Percentiles rank a stretch among this genome's conserved stretches.
Conservation (phyloP, 2,888 invertebrate species). For the Galerucella nymphaeae region DNA sequence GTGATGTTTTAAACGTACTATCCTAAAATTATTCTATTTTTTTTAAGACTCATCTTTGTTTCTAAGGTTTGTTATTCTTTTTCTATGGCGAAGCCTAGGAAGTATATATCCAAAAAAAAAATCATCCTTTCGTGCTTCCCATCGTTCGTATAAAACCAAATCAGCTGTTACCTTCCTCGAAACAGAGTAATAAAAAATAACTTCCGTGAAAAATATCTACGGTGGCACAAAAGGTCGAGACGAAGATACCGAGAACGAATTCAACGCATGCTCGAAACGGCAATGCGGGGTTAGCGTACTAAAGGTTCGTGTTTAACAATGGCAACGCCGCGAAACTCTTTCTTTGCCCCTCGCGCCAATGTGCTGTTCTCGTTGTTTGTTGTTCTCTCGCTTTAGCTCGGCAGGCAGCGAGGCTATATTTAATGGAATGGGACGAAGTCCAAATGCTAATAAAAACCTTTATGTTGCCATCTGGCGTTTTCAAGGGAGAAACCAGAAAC, state of each 20-base stretch:
- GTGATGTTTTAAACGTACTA: neutral
- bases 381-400: constrained; percentile 20
- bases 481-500: constrained; percentile 18
- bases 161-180: neutral
- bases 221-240: constrained; percentile 41
- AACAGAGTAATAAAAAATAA: constrained; percentile 16
- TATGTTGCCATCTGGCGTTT: constrained; percentile 12
- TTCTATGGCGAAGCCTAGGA: constrained; percentile 6
- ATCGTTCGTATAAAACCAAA: neutral
- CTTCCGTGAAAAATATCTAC: constrained; percentile 45
- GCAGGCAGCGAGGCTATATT: constrained; percentile 19
- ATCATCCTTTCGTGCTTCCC: constrained; percentile 9
- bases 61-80: constrained; percentile 3
- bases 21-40: no score
- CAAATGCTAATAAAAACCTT: constrained; percentile 37
- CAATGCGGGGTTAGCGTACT: constrained; percentile 18
- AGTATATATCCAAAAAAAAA: neutral
- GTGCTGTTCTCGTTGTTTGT: constrained; percentile 11
- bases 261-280: constrained; percentile 35
- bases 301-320: constrained; percentile 27
- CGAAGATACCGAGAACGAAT: constrained; percentile 9
- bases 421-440: constrained; percentile 42
- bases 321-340: constrained; percentile 45
- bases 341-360: constrained; percentile 31
- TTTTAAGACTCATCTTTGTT: no score